Conservation (phyloP, 2,888 invertebrate species). For the Protonemura montana region DNA sequence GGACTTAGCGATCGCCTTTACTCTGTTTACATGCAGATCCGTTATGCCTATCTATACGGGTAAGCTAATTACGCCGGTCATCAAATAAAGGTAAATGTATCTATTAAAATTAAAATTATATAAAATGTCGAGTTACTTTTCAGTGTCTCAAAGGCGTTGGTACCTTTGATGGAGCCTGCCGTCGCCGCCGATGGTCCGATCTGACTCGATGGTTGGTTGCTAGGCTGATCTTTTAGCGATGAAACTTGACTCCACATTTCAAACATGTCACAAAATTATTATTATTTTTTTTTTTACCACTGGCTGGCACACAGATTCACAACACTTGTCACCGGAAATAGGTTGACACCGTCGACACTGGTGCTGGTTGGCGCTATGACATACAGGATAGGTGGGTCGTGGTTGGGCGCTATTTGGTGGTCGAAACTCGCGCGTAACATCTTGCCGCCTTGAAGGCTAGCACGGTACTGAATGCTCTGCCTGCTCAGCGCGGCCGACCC, state of each 20-base stretch:
- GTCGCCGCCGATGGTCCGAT: slow-evolving; percentile 71
- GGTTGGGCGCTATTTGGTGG: background rate
- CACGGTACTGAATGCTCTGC: background rate
- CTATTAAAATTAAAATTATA: background rate
- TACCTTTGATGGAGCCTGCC: slow-evolving; percentile 86
- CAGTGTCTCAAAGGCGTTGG: slow-evolving; percentile 50
- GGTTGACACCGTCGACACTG: too few species aligned
- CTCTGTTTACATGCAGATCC: too few species aligned
- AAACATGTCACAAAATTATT: slow-evolving; percentile 68
- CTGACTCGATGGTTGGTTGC: slow-evolving; percentile 55
- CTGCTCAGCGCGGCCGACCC: background rate
- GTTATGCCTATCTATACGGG: too few species aligned
- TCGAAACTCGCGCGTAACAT: slow-evolving; percentile 4
- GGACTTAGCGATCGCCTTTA: too few species aligned
- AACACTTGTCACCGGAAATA: too few species aligned
- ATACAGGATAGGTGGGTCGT: background rate
- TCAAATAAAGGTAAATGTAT: too few species aligned
- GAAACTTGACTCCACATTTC: slow-evolving; percentile 84
- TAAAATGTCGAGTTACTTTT: slow-evolving; percentile 9
- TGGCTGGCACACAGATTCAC: too few species aligned
- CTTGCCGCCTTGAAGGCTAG: background rate
- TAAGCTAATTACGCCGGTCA: too few species aligned
- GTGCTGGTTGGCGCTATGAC: background rate
- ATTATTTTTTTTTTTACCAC: background rate
- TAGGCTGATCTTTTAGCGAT: slow-evolving; percentile 67